A percentile compares a stretch with the other conserved stretches of the same genome.
Conservation (phyloP, 2,797 vertebrate genomes). For the Petrocephalus sullivani region DNA sequence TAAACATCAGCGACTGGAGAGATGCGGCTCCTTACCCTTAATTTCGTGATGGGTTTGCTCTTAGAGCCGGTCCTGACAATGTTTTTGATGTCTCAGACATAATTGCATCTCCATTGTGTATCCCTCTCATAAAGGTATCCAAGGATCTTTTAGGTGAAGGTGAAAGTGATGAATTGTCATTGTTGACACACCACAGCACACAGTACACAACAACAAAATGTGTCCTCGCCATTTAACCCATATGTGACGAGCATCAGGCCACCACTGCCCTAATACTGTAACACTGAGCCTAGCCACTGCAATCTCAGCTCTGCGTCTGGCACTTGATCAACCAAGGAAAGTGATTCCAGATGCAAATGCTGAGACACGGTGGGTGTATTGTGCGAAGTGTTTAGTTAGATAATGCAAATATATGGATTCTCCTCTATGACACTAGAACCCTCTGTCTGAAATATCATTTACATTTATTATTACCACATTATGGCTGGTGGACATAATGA, state of each 20-base stretch:
- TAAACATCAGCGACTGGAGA: not conserved
- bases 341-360: not conserved
- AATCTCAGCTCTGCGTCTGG: not conserved
- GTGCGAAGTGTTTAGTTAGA: not conserved
- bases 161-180: no score
- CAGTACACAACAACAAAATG: no score
- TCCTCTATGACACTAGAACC: not conserved
- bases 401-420: not conserved
- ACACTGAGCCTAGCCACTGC: not conserved
- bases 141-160: not conserved
- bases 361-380: not conserved
- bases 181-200: no score
- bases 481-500: not conserved
- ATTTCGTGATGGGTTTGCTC: not conserved
- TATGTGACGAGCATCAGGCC: no score
- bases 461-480: not conserved
- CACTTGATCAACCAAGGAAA: not conserved
- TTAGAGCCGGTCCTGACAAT: not conserved
- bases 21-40: not conserved
- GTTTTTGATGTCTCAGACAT: not conserved
- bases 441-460: not conserved
- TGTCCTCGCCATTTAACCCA: no score
- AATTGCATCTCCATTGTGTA: not conserved
- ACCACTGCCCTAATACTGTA: no score
- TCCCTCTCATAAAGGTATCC: not conserved